Conservation (phyloP, 2,113 vertebrate species). For the Cyanoramphus novaezelandiae region DNA sequence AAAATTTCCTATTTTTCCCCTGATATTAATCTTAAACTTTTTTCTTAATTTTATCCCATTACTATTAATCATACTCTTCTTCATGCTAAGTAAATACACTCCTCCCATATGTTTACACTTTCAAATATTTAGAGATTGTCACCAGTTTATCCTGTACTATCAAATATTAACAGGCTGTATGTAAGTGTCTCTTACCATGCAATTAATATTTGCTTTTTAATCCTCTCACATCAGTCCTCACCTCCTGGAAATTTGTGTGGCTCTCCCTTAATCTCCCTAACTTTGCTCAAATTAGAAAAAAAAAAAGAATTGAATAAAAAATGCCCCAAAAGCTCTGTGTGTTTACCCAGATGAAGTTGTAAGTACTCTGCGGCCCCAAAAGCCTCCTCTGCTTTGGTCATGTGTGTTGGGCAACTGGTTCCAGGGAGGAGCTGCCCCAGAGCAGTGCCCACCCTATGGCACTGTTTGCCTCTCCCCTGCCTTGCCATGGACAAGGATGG, state of each 20-base stretch:
- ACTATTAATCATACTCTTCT: neutral
- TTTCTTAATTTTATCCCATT: neutral
- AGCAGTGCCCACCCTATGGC: neutral
- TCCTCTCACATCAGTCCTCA: too few relatives aligned
- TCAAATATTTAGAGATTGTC: neutral
- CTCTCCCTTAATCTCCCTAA: neutral
- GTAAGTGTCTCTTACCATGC: neutral
- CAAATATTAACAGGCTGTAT: neutral
- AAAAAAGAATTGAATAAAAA: neutral
- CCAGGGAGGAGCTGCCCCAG: neutral
- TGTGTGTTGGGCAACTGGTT: neutral
- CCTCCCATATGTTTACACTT: neutral
- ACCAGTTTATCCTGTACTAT: neutral
- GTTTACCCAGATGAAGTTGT: neutral
- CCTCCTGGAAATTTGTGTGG: neutral
- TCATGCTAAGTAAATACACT: neutral
- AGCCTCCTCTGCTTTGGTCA: neutral
- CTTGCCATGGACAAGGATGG: rapidly evolving
- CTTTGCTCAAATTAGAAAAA: neutral
- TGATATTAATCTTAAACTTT: neutral
- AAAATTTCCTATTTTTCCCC: neutral
- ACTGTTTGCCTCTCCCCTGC: neutral
- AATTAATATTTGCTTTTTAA: neutral
- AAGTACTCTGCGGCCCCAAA: neutral
- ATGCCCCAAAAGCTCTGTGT: neutral